phyloP scores from a whole-genome alignment of 2,113 vertebrate genomes.

The Pachyramphus minor region DNA sequence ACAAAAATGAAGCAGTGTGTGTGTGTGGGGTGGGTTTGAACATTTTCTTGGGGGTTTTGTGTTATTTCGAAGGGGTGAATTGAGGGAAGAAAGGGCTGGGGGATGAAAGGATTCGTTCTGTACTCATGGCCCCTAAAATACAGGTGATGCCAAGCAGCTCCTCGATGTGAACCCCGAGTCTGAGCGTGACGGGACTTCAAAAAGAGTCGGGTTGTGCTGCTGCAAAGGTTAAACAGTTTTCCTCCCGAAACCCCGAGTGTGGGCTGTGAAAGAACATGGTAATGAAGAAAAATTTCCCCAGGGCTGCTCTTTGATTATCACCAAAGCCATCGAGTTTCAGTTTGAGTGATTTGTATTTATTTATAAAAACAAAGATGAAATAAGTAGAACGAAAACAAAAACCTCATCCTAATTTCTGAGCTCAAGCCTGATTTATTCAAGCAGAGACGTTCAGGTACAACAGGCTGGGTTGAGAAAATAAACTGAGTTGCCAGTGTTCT shows the following conservation, averaged over 20 bases:
- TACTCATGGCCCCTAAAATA: background rate
- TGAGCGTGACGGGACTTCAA: slow-evolving; percentile 57
- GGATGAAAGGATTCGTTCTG: background rate
- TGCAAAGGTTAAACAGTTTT: slow-evolving; percentile 96
- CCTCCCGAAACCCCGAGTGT: slow-evolving; percentile 93
- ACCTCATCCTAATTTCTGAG: slow-evolving; percentile 73
- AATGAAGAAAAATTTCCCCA: slow-evolving; percentile 95
- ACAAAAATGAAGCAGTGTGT: background rate
- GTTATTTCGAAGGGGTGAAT: background rate
- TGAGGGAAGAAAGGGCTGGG: background rate
- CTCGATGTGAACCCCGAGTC: slow-evolving; percentile 4
- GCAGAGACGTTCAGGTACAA: background rate
- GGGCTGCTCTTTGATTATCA: slow-evolving; percentile 93
- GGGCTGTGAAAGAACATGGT: slow-evolving; percentile 95
- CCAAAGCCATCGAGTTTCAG: slow-evolving; percentile 98
- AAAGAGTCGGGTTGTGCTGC: slow-evolving; percentile 74
- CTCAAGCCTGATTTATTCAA: slow-evolving; percentile 45
- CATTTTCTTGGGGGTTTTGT: background rate
- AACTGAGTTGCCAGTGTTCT: background rate
- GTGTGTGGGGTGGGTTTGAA: background rate
- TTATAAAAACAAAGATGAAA: slow-evolving; percentile 96
- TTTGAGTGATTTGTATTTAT: slow-evolving; percentile 98
- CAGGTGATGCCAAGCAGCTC: slow-evolving; percentile 51
- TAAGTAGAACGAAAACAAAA: slow-evolving; percentile 78
- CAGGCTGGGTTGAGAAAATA: background rate